phyloP scores from a whole-genome alignment of 2,797 vertebrate species.

The Scleropages formosus region DNA sequence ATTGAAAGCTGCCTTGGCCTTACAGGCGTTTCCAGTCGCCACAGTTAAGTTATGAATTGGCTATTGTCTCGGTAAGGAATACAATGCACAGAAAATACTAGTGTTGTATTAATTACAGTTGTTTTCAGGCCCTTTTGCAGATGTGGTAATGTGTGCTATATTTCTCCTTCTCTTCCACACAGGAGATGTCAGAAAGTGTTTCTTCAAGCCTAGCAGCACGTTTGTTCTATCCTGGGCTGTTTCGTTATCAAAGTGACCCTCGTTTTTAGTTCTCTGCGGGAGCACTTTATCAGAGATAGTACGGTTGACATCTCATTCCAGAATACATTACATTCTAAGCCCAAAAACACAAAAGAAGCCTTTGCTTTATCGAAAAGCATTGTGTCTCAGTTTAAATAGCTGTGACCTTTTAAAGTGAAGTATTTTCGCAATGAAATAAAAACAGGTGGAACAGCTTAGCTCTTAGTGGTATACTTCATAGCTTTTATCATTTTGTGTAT shows the following conservation, averaged over 20 bases:
- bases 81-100: constrained; percentile 4
- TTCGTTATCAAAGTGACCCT: constrained; percentile 38
- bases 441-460: no score
- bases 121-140: constrained; percentile 13
- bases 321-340: no score
- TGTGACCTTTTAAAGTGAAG: no score
- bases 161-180: constrained; percentile 2
- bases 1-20: not conserved
- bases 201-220: constrained; percentile 21
- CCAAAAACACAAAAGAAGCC: no score
- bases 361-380: no score
- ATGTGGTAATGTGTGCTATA: constrained; percentile 24
- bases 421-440: no score
- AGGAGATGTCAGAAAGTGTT: constrained; percentile 9
- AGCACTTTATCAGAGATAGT: no score
- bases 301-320: no score
- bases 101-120: constrained; percentile 24
- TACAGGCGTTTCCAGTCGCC: not conserved
- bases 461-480: no score
- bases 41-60: constrained; percentile 9
- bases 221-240: constrained; percentile 26
- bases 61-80: constrained; percentile 1
- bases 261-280: constrained; percentile 46
- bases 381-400: no score
- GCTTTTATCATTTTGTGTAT: no score